Evolutionary conservation across 2,113 vertebrate genomes (phyloP).

Genomic region (Menura novaehollandiae): DNA sequence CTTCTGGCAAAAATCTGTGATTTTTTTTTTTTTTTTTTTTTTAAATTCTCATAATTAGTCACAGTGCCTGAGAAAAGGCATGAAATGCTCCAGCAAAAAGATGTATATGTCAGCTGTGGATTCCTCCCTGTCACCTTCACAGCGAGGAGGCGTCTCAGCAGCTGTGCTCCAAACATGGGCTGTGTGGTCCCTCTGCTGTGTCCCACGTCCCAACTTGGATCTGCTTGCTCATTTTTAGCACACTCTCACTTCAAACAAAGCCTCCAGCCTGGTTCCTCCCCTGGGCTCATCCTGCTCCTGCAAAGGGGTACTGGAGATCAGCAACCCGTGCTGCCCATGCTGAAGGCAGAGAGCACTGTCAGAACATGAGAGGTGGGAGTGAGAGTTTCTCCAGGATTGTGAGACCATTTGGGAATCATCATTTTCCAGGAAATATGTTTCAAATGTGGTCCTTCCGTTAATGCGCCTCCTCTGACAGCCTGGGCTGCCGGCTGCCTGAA

Average conservation of each 20-base stretch:
- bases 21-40: not conserved
- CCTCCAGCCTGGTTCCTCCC: not conserved
- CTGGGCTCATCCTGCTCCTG: not conserved
- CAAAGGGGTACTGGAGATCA: not conserved
- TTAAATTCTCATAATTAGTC: conserved; percentile 50
- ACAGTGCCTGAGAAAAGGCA: conserved; percentile 18
- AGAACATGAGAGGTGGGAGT: not conserved
- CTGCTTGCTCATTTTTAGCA: not conserved
- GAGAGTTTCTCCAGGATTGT: not conserved
- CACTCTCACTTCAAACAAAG: not conserved
- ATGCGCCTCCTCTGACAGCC: rapidly evolving
- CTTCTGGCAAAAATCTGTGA: conserved; percentile 48
- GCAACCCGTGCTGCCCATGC: rapidly evolving
- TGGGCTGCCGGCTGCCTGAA: not conserved
- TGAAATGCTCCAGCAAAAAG: conserved; percentile 29
- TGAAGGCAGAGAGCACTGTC: not conserved
- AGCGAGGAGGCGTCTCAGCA: conserved; percentile 17
- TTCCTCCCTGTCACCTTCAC: conserved; percentile 21
- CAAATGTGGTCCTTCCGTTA: not conserved
- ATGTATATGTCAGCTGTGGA: conserved; percentile 47
- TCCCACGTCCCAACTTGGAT: not conserved
- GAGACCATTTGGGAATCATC: not conserved
- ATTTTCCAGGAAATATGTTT: not conserved
- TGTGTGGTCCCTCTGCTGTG: not conserved
- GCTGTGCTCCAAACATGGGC: not conserved